Base-by-base conservation (phyloP, 2,797 vertebrate species). In the Pangasius mekongensis region DNA sequence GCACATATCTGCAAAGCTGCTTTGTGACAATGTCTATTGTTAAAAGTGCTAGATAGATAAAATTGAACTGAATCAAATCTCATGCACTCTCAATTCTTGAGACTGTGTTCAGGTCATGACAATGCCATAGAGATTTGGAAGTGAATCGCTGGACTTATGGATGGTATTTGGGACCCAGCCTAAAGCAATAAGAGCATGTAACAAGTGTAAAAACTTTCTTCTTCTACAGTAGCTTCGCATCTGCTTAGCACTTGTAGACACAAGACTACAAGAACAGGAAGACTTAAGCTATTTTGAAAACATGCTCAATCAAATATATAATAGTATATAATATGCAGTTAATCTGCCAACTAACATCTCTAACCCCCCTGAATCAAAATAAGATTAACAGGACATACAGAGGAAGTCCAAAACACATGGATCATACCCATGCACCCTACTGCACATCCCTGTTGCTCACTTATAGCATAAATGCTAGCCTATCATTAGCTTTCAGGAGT, bases 351-450 rank as follows among this genome's bases (percentile, higher is more conserved):
- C 62, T 86, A 54, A 74, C 71, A 20, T 85, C 64, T 71, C n/a
- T 60, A 81, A 20, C 87, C 52, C 87, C 27, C 49, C 76, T 78
- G 69, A 87, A 87, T 85, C 84, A 83, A 52, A 84, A 87, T 89
- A 85, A 83, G 82, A 66, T 87, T 89, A 88, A 88, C 54, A 5
- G 4, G 24, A 49, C 80, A 88, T 87, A 86, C 78, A 85, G 78
- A 67, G 39, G 49, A 83, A 76, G 30, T 74, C 83, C 87, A 16
- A 27, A 81, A 83, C 83, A 86, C 82, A 83, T 73, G 64, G 30
- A 86, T 80, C 24, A 22, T 66, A 85, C 86, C 60, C 43, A 64
- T 52, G 49, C 54, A 81, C 36, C 60, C 52, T 30, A 58, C n/a
- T 36, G 43, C 80, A 58, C 49, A 60, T 77, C 71, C 66, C 87